A percentile compares a stretch with the other conserved stretches of the same genome.
These are phyloP conservation scores for Patella caerulea DNA, from an alignment of 2,888 invertebrate species.

Conservation along the genomic window DNA sequence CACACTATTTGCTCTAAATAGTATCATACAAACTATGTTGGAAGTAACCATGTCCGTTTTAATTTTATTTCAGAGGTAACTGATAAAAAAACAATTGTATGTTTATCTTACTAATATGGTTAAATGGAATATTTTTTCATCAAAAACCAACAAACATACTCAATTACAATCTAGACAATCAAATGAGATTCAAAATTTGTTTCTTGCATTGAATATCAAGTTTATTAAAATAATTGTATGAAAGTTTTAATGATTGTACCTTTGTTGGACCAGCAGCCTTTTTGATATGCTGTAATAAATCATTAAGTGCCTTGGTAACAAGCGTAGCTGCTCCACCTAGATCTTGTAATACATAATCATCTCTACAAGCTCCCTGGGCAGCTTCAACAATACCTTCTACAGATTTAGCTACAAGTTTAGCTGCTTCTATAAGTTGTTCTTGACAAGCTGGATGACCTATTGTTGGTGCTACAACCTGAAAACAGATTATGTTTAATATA, in stretches of 20 bases:
- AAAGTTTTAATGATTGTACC: constrained; percentile 21
- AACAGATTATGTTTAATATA: not conserved
- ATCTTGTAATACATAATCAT: constrained; percentile 81
- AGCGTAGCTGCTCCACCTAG: constrained; percentile 89
- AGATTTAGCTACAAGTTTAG: constrained; percentile 91
- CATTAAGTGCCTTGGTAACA: constrained; percentile 89
- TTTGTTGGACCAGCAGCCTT: constrained; percentile 70
- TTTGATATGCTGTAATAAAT: constrained; percentile 91
- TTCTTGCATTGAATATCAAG: too few species aligned
- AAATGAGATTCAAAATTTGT: too few species aligned
- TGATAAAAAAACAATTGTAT: too few species aligned
- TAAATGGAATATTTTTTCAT: too few species aligned
- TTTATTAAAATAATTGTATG: too few species aligned
- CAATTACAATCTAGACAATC: too few species aligned
- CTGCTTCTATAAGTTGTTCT: constrained; percentile 91
- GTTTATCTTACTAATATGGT: too few species aligned
- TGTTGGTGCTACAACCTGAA: constrained; percentile 77
- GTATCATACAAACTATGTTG: too few species aligned
- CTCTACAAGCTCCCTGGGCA: constrained; percentile 76
- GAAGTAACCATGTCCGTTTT: too few species aligned
- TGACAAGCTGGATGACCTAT: constrained; percentile 78
- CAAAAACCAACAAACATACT: too few species aligned
- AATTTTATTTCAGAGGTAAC: too few species aligned
- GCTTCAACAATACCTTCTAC: constrained; percentile 89
- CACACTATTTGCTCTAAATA: too few species aligned